Conservation (phyloP, 2,113 vertebrate genomes). For the Anarhynchus alexandrinus region DNA sequence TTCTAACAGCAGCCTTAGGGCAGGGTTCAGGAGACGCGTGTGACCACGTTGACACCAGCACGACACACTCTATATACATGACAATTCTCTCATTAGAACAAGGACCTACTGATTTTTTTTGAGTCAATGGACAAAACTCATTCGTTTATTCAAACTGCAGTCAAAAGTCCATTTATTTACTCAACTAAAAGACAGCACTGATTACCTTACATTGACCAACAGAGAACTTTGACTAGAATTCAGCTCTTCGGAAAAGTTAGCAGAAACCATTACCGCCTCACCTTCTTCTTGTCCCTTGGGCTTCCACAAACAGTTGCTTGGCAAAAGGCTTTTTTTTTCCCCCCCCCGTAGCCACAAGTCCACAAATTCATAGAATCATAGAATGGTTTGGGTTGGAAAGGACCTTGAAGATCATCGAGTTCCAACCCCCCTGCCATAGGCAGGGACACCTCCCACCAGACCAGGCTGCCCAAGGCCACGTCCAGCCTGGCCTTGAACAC, state of each 20-base stretch:
- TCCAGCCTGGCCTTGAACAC: too few relatives aligned
- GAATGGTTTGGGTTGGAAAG: too few relatives aligned
- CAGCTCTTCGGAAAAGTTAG: background rate
- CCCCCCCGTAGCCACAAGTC: background rate
- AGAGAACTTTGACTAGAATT: background rate
- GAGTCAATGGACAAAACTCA: background rate
- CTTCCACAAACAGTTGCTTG: background rate
- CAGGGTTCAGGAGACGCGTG: fast-evolving
- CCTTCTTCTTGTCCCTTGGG: fast-evolving
- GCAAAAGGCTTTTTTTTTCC: background rate
- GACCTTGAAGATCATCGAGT: too few relatives aligned
- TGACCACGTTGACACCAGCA: fast-evolving
- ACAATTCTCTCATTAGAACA: background rate
- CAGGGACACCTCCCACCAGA: too few relatives aligned
- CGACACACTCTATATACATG: background rate
- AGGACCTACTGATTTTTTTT: background rate
- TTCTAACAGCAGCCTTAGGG: background rate
- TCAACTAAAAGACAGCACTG: background rate
- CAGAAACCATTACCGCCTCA: background rate
- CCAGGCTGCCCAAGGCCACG: too few relatives aligned
- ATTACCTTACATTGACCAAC: background rate
- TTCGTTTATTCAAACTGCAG: background rate
- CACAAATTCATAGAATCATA: too few relatives aligned
- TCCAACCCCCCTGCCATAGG: too few relatives aligned
- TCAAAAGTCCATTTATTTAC: background rate